Evolutionary conservation across 2,797 vertebrate genomes (phyloP), one percentile per base, ranked within the genome.

Genomic region (Myotis pilosus): DNA sequence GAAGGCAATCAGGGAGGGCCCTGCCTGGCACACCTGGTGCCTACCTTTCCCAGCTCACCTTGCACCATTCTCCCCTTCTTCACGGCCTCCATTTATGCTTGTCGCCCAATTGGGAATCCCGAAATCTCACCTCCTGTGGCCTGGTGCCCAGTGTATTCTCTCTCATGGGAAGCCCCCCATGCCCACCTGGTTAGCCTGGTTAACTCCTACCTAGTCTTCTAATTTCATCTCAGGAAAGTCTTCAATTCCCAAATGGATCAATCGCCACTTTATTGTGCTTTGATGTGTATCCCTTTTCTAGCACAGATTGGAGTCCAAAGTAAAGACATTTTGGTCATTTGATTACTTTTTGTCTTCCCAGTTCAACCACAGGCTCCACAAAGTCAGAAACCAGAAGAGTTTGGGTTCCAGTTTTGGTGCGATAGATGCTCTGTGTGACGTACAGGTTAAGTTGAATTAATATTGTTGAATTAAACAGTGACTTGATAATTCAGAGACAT

Each of bases 191-290:
- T 60, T 12, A 71, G 16, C 36, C 20, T 47, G 10, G 1, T 76
- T 25, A 12, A 33, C 0, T 75, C 2, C 44, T 47, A 23, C 1
- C 6, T 8, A 38, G 51, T 11, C 36, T 89, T 91, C 41, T n/a
- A 10, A 15, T 68, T 89, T 86, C 25, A 30, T 11, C 1, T 76
- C 33, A 36, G 6, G 20, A 19, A 93, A 22, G 30, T 33, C 15
- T 89, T 87, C 16, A 55, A 6, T 55, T 33, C 19, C 8, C 23
- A 83, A 71, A 8, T 33, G 6, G 15, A 44, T 36, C 19, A 33
- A 8, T 28, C 10, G 6, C 3, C 1, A 1, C 2, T 44, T 6
- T n/a, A 11, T 1, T 62, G 6, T 38, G 28, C 11, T 87, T 23
- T 78, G 13, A 25, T 13, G 44, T 38, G 28, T 30, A 68, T 4